Evolutionary conservation across 1,140 invertebrate species (phyloP).

Genomic region (Aethina tumida): DNA sequence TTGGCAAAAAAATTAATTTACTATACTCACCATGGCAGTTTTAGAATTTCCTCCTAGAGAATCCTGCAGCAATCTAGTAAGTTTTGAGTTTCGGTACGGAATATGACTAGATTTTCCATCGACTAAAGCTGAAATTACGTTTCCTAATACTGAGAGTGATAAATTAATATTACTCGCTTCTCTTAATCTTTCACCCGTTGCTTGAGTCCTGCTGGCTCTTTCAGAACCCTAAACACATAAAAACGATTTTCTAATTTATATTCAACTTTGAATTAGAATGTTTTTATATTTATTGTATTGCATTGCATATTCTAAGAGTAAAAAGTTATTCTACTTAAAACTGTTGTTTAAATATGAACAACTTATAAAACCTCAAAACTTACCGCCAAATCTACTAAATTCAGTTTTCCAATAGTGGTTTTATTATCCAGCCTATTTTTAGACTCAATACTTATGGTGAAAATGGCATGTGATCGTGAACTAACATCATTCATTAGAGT

Average conservation of each 20-base stretch:
- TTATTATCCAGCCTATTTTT: conserved; percentile 67
- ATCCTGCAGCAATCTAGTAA: conserved; percentile 87
- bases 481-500: conserved; percentile 99
- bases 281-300: too few relatives aligned
- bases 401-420: conserved; percentile 63
- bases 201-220: conserved; percentile 85
- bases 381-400: conserved; percentile 65
- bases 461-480: conserved; percentile 96
- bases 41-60: conserved; percentile 94
- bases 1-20: conserved; percentile 5
- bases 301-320: conserved; percentile 1
- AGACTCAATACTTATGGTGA: conserved; percentile 95
- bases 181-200: conserved; percentile 76
- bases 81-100: conserved; percentile 90
- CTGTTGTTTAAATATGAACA: too few relatives aligned
- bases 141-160: conserved; percentile 85
- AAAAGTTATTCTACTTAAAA: not conserved
- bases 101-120: conserved; percentile 91
- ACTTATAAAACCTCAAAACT: conserved; percentile 14
- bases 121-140: conserved; percentile 90
- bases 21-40: conserved; percentile 69
- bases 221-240: conserved; percentile 77
- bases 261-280: too few relatives aligned
- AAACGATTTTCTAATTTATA: too few relatives aligned
- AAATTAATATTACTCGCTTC: conserved; percentile 95